phyloP scores from a whole-genome alignment of 2,888 invertebrate species.

The Protonemura montana region DNA sequence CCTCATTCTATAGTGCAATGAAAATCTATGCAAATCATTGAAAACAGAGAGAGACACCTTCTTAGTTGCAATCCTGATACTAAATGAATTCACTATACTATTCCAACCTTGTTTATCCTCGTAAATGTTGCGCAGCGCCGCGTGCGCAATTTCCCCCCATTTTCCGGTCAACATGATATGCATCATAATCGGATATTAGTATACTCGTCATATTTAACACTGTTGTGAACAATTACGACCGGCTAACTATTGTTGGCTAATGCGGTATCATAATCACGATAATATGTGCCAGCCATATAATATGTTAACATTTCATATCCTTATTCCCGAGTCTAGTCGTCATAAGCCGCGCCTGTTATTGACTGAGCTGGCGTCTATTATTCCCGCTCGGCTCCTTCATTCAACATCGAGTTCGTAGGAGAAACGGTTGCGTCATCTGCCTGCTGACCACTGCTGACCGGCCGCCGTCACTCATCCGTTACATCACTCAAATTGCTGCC shows the following conservation, averaged over 20 bases:
- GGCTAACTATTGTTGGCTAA: slow-evolving; percentile 12
- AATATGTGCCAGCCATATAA: slow-evolving; percentile 2
- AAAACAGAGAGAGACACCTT: no score
- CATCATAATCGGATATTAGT: slow-evolving; percentile 17
- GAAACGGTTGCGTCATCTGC: slow-evolving; percentile 14
- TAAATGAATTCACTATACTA: background rate
- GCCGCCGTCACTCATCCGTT: background rate
- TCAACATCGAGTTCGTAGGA: background rate
- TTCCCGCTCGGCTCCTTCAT: slow-evolving; percentile 14
- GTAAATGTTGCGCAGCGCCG: slow-evolving; percentile 18
- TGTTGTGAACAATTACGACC: slow-evolving; percentile 20
- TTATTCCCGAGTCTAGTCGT: background rate
- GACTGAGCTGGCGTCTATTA: slow-evolving; percentile 13
- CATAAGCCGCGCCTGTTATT: background rate
- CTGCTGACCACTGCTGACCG: background rate
- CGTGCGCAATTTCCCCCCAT: slow-evolving; percentile 13
- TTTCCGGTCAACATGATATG: slow-evolving; percentile 9
- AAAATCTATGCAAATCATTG: no score
- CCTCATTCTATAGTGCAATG: no score
- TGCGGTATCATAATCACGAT: slow-evolving; percentile 22
- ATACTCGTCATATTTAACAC: slow-evolving; percentile 8
- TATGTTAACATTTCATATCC: background rate
- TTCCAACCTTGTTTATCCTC: background rate
- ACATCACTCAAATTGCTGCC: background rate
- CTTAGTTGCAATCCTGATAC: background rate